Evolutionary conservation across 2,113 vertebrate genomes (phyloP).

Genomic region (Tamias sibiricus): DNA sequence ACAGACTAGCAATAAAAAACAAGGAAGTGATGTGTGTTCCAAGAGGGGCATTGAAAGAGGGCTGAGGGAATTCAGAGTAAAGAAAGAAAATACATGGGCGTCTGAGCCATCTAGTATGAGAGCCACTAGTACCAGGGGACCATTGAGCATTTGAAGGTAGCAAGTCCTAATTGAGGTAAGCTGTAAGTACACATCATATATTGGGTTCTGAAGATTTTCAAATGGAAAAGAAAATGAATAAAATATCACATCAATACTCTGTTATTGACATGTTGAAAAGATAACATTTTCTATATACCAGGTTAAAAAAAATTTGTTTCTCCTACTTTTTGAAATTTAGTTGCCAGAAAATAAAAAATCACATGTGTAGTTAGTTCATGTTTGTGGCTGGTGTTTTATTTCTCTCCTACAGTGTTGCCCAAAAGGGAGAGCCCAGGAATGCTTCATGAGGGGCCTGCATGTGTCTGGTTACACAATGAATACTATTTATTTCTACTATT

Average conservation of each 20-base stretch:
- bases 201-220: not conserved
- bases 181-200: too few species aligned
- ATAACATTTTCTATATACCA: not conserved
- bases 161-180: accelerated
- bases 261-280: not conserved
- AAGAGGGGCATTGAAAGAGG: not conserved
- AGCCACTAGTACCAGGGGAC: accelerated
- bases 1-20: not conserved
- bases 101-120: accelerated
- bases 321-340: not conserved
- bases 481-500: not conserved
- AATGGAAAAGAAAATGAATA: not conserved
- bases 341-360: not conserved
- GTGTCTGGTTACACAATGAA: not conserved
- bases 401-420: accelerated
- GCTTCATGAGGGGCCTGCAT: not conserved
- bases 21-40: not conserved
- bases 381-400: not conserved
- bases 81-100: not conserved
- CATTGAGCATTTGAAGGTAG: not conserved
- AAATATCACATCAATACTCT: not conserved
- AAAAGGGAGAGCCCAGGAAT: not conserved
- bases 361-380: not conserved
- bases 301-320: not conserved
- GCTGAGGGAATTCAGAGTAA: not conserved